Evolutionary conservation across 2,797 vertebrate genomes (phyloP), one percentile per base, ranked within the genome.

Genomic region (Anguilla anguilla): DNA sequence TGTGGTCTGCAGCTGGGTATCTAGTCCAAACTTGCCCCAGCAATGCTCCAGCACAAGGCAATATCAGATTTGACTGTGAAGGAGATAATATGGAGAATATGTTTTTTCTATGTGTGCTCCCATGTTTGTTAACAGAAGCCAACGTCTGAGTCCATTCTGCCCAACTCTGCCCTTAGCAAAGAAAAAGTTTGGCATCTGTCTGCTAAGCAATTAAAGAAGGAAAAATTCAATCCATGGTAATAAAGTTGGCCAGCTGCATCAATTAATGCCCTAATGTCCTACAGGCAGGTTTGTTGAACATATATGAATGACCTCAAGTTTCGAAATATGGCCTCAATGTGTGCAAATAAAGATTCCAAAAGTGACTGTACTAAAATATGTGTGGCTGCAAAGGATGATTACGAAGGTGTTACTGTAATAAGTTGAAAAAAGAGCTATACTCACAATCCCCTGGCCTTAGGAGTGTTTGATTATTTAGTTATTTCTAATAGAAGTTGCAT

Each of bases 211-310:
- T 92, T 91, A 88, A 88, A 90, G 87, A 86, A 88, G 64, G 86
- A 89, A 64, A 69, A 89, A 53, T 90, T 91, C 10, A 89, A 90
- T 90, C 88, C 89, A 89, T 85, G 61, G n/a, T 88, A 91, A 91
- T 92, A 92, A 91, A 92, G 88, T 53, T 72, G 88, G 87, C 90
- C 92, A 94, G 91, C 91, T 93, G 93, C 92, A 92, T 92, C 90
- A 91, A 91, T 93, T 91, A 93, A 86, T 89, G n/a, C 7, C 35
- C 15, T 77, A 25, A 86, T 89, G 91, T 91, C 89, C 86, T 91
- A n/a, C 84, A 92, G 89, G 90, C 88, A 91, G 86, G 90, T 92
- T 91, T 87, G 90, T 89, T 88, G 88, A 88, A 89, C 91, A 87
- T 77, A 91, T 82, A 90, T 91, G 91, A 92, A 93, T 93, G 90